These are phyloP conservation scores for Ophraella communa DNA, from an alignment of 2,888 invertebrate species.

Conservation along the genomic window DNA sequence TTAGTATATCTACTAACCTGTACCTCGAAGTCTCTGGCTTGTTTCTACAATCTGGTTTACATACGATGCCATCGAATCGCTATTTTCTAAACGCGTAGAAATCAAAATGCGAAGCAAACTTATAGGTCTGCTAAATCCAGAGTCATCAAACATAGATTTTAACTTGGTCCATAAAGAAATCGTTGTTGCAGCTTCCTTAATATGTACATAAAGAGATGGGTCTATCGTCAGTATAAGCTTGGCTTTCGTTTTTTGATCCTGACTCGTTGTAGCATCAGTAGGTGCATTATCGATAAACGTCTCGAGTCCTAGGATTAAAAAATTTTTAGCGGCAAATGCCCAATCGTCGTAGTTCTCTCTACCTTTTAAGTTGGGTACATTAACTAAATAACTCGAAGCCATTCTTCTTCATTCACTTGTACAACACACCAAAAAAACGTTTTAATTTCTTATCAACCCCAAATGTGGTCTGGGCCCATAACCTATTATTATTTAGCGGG, in stretches of 20 bases:
- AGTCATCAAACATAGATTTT: conserved; percentile 34
- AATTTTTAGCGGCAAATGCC: conserved; percentile 35
- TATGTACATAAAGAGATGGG: conserved; percentile 41
- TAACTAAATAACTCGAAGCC: conserved; percentile 28
- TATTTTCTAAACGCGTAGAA: conserved; percentile 39
- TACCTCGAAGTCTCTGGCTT: conserved; percentile 35
- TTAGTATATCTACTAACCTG: too few relatives aligned
- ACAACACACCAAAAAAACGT: background rate
- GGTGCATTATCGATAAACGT: too few relatives aligned
- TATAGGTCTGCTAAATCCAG: conserved; percentile 37
- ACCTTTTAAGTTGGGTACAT: conserved; percentile 35
- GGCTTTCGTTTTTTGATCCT: too few relatives aligned
- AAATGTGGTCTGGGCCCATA: conserved; percentile 38
- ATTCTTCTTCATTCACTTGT: background rate
- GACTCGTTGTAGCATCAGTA: too few relatives aligned
- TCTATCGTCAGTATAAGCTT: conserved; percentile 17
- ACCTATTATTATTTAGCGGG: conserved; percentile 34
- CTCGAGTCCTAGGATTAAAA: conserved; percentile 34
- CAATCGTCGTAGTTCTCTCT: conserved; percentile 43
- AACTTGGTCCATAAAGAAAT: conserved; percentile 34
- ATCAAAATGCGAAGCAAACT: conserved; percentile 36
- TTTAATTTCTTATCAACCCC: background rate
- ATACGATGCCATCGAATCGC: conserved; percentile 40
- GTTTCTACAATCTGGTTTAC: conserved; percentile 42
- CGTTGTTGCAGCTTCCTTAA: conserved; percentile 36